These are phyloP conservation scores for Conistra vaccinii DNA, from an alignment of 2,888 invertebrate species.

Conservation along the genomic window DNA sequence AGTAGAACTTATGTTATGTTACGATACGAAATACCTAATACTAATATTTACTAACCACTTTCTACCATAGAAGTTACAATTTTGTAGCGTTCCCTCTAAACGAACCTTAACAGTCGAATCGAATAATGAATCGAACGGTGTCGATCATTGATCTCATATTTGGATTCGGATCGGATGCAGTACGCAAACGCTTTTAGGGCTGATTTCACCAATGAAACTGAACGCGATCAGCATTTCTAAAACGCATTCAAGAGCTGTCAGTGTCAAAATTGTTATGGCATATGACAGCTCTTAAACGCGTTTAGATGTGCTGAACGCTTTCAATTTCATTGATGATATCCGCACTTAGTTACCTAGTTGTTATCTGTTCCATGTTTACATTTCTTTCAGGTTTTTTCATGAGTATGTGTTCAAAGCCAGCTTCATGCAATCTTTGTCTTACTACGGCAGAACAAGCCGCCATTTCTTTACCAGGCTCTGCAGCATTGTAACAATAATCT, in stretches of 20 bases:
- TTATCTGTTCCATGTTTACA: neutral
- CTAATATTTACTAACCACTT: neutral
- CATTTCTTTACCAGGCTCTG: neutral
- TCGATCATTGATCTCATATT: neutral
- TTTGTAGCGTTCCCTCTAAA: neutral
- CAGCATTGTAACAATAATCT: no score
- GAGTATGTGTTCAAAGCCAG: slow-evolving; percentile 22
- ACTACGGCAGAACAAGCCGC: slow-evolving; percentile 14
- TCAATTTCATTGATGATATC: no score
- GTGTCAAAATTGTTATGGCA: no score
- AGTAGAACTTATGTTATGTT: no score
- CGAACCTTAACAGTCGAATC: neutral
- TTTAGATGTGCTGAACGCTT: no score
- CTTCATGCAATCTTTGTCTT: slow-evolving; percentile 5
- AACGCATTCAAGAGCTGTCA: no score
- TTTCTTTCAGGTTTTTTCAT: slow-evolving; percentile 21
- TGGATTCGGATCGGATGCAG: neutral
- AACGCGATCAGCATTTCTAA: no score
- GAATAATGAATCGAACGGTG: neutral
- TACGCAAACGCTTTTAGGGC: neutral
- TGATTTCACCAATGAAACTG: no score
- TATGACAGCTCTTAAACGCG: no score
- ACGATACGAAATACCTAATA: no score
- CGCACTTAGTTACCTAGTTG: neutral
- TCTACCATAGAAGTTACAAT: neutral